phyloP scores from a whole-genome alignment of 2,888 invertebrate species.

The Parnassius mnemosyne region DNA sequence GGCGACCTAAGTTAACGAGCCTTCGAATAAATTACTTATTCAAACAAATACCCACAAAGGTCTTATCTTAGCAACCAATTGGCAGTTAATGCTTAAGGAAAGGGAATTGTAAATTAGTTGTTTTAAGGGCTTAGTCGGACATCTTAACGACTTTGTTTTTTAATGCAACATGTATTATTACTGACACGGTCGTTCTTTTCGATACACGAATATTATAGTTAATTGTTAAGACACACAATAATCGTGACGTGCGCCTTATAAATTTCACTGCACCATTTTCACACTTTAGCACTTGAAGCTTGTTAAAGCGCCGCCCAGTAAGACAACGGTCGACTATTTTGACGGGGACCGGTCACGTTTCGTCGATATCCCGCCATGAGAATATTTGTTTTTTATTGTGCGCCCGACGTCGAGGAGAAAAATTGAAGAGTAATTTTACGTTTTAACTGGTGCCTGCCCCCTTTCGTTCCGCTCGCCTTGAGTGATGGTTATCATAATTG shows the following conservation, averaged over 20 bases:
- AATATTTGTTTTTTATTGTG: constrained; percentile 80
- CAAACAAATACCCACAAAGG: constrained; percentile 35
- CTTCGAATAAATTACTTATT: constrained; percentile 68
- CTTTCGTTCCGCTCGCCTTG: constrained; percentile 80
- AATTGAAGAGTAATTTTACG: constrained; percentile 80
- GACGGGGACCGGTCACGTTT: constrained; percentile 80
- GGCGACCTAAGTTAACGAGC: constrained; percentile 78
- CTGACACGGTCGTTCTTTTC: no score
- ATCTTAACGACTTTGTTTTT: no score
- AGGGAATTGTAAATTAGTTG: not conserved
- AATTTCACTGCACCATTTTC: constrained; percentile 74
- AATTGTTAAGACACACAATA: constrained; percentile 70
- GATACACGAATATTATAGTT: not conserved
- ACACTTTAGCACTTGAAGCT: constrained; percentile 77
- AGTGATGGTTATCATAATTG: constrained; percentile 80
- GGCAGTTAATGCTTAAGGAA: not conserved
- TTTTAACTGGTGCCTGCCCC: constrained; percentile 78
- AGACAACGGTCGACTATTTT: constrained; percentile 78
- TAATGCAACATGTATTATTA: no score
- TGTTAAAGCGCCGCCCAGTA: constrained; percentile 72
- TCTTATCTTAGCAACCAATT: constrained; percentile 32
- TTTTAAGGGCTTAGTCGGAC: not conserved
- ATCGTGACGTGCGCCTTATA: constrained; percentile 74
- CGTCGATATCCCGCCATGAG: constrained; percentile 77
- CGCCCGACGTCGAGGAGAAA: constrained; percentile 74